These are phyloP conservation scores for Poeciliopsis infans DNA, from an alignment of 2,797 vertebrate genomes.

Conservation along the genomic window DNA sequence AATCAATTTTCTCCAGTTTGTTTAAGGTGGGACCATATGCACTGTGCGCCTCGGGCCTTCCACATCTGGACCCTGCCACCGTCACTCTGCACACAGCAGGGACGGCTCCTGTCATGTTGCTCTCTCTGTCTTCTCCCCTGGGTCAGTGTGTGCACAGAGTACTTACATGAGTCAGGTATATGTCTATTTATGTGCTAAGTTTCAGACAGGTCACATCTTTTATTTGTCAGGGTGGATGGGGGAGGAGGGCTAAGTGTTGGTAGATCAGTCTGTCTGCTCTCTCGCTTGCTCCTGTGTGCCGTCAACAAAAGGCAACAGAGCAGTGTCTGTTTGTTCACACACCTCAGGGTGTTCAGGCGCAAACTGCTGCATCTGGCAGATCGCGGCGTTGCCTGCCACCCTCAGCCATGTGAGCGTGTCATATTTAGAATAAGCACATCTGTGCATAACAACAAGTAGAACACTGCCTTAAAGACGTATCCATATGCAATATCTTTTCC, in stretches of 20 bases:
- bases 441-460: slow-evolving; percentile 22
- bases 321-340: slow-evolving; percentile 59
- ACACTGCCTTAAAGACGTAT: not conserved
- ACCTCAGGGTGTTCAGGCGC: slow-evolving; percentile 59
- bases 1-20: slow-evolving; percentile 7
- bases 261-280: slow-evolving; percentile 15
- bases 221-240: slow-evolving; percentile 14
- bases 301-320: slow-evolving; percentile 43
- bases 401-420: slow-evolving; percentile 47
- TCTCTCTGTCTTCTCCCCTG: slow-evolving; percentile 11
- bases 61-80: slow-evolving; percentile 71
- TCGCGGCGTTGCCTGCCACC: slow-evolving; percentile 44
- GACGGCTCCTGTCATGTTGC: slow-evolving; percentile 22
- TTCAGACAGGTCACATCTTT: slow-evolving; percentile 23
- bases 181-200: slow-evolving; percentile 42
- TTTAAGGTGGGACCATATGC: slow-evolving; percentile 46
- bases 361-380: slow-evolving; percentile 47
- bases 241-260: not conserved
- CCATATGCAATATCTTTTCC: not conserved
- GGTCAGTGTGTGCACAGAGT: slow-evolving; percentile 2
- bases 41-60: slow-evolving; percentile 28
- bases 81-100: slow-evolving; percentile 41
- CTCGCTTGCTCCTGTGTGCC: slow-evolving; percentile 26
- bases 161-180: slow-evolving; percentile 23
- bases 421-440: slow-evolving; percentile 46